Conservation (phyloP, 2,888 invertebrate genomes). For the Axea sp. region DNA sequence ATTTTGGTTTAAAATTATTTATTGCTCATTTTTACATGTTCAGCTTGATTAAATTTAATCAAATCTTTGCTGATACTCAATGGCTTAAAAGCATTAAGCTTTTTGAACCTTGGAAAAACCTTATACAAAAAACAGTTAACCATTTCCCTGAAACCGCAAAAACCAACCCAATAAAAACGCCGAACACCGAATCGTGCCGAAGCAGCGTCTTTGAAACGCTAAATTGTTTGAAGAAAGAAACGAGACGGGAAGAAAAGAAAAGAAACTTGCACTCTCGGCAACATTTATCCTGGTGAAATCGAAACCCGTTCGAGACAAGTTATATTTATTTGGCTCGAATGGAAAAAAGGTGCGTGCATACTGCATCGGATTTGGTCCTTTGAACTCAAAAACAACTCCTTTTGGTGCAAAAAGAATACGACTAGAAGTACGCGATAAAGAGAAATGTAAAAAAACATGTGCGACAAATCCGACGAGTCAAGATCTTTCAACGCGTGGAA, state of each 20-base stretch:
- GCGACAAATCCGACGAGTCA: slow-evolving; percentile 49
- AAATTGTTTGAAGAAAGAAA: slow-evolving; percentile 21
- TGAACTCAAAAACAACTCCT: slow-evolving; percentile 29
- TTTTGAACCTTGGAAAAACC: slow-evolving; percentile 3
- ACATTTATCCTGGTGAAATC: slow-evolving; percentile 22
- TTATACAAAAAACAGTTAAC: slow-evolving; percentile 22
- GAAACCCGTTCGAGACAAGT: slow-evolving; percentile 1
- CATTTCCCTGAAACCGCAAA: slow-evolving; percentile 28
- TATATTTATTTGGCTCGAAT: slow-evolving; percentile 41
- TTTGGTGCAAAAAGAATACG: slow-evolving; percentile 27
- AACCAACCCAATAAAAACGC: slow-evolving; percentile 18
- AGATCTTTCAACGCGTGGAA: slow-evolving; percentile 40
- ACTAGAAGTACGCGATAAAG: slow-evolving; percentile 8
- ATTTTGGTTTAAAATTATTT: not conserved
- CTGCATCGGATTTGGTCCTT: slow-evolving; percentile 16
- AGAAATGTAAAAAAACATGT: slow-evolving; percentile 25
- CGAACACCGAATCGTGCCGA: slow-evolving; percentile 23
- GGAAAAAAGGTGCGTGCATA: slow-evolving; percentile 12
- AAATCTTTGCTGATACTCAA: too few species aligned
- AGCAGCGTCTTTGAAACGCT: slow-evolving; percentile 8
- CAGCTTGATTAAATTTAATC: slow-evolving; percentile 3
- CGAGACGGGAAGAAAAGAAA: not conserved
- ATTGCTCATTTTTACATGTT: too few species aligned
- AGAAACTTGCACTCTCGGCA: slow-evolving; percentile 1
- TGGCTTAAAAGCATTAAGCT: slow-evolving; percentile 36